Evolutionary conservation across 2,797 vertebrate genomes (phyloP).

Genomic region (Malacoctenus gilli): DNA sequence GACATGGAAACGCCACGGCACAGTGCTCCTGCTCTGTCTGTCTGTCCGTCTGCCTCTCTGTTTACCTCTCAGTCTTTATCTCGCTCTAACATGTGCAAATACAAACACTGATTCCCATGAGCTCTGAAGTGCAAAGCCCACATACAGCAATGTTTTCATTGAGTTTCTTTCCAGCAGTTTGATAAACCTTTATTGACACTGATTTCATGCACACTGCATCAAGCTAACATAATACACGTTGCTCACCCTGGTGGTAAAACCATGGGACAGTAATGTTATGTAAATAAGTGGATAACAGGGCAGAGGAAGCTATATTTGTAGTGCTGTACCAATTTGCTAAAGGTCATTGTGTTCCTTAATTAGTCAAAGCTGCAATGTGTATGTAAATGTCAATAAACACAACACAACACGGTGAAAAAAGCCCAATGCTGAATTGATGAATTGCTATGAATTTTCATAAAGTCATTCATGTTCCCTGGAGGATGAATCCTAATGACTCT

Average conservation of each 20-base stretch:
- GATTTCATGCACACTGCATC: not conserved
- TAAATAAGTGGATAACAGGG: not conserved
- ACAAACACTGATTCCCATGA: slow-evolving; percentile 33
- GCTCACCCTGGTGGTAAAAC: not conserved
- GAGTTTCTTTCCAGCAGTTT: slow-evolving; percentile 16
- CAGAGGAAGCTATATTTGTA: not conserved
- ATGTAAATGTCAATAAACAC: slow-evolving; percentile 1
- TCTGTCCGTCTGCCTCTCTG: slow-evolving; percentile 19
- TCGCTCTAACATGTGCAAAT: slow-evolving; percentile 31
- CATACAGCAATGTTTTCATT: slow-evolving; percentile 30
- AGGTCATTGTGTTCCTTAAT: not conserved
- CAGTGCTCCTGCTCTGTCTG: slow-evolving; percentile 20
- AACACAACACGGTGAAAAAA: too few species aligned
- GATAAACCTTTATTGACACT: slow-evolving; percentile 13
- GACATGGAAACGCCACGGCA: slow-evolving; percentile 45
- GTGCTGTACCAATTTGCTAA: not conserved
- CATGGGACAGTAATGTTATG: slow-evolving; percentile 6
- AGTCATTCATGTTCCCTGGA: too few species aligned
- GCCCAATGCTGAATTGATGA: too few species aligned
- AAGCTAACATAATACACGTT: slow-evolving; percentile 2
- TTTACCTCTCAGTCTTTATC: slow-evolving; percentile 32
- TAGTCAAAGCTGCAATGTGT: too few species aligned
- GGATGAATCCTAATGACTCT: too few species aligned
- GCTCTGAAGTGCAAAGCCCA: slow-evolving; percentile 25
- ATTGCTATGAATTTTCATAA: too few species aligned